Evolutionary conservation across 92 coral and sea anemone genomes (phyloP).

Genomic region (Parazoanthus swiftii): DNA sequence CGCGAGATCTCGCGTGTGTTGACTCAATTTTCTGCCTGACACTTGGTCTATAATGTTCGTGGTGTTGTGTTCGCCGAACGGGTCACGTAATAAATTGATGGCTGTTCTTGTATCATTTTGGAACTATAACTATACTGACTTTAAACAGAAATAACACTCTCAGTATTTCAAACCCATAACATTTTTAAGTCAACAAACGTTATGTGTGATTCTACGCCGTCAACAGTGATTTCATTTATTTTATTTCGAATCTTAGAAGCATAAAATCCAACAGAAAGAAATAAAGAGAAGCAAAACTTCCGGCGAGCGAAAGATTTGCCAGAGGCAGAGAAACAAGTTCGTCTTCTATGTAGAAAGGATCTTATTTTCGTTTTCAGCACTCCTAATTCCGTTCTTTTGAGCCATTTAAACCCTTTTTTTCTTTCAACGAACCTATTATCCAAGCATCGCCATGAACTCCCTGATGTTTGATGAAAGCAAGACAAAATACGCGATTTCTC

Average conservation of each 20-base stretch:
- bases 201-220: neutral
- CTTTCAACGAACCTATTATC: neutral
- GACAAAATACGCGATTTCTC: neutral
- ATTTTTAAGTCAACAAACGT: neutral
- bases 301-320: neutral
- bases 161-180: neutral
- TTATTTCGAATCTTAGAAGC: neutral
- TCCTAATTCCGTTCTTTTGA: neutral
- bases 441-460: neutral
- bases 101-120: conserved; percentile 18
- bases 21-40: conserved; percentile 13
- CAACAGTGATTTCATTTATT: neutral
- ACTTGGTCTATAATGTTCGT: neutral
- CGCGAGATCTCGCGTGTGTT: conserved; percentile 24
- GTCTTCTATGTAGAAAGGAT: neutral
- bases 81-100: conserved; percentile 28
- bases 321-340: neutral
- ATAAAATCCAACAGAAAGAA: conserved; percentile 2
- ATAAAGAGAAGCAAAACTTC: neutral
- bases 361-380: neutral
- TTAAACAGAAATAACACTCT: neutral
- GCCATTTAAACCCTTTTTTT: neutral
- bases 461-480: conserved; percentile 3
- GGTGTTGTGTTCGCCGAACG: conserved; percentile 10
- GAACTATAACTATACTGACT: neutral